Percentiles rank a stretch among this genome's conserved stretches.
These are phyloP conservation scores for Cerastis leucographa DNA, from an alignment of 2,888 invertebrate species.

Conservation along the genomic window DNA sequence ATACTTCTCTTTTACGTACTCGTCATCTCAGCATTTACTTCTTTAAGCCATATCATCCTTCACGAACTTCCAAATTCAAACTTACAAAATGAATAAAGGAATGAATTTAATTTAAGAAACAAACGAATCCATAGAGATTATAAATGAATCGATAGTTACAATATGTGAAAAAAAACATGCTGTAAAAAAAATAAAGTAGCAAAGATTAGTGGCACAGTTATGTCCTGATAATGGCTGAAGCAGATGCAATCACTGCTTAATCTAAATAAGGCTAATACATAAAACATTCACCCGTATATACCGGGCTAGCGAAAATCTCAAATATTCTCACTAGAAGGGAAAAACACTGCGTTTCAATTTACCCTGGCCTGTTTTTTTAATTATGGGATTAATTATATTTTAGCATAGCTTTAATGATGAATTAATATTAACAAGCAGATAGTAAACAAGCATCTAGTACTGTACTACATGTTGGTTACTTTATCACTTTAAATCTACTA, in stretches of 20 bases:
- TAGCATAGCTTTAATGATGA: neutral
- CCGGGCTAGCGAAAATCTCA: constrained; percentile 42
- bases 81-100: neutral
- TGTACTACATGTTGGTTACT: no score
- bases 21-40: neutral
- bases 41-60: neutral
- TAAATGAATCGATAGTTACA: neutral
- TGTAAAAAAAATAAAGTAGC: constrained; percentile 1
- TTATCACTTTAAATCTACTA: no score
- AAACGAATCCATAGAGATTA: no score
- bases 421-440: neutral
- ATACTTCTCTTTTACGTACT: neutral
- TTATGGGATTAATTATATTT: constrained; percentile 26
- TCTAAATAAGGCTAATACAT: constrained; percentile 61
- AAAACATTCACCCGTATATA: constrained; percentile 62
- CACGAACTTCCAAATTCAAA: neutral
- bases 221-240: constrained; percentile 29
- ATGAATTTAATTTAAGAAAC: no score
- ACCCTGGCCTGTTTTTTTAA: neutral
- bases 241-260: constrained; percentile 37
- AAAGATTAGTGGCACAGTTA: constrained; percentile 32
- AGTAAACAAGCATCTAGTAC: no score
- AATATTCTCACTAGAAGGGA: constrained; percentile 44
- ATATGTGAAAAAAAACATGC: neutral
- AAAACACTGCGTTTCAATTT: constrained; percentile 37